Conservation (phyloP, 1,140 invertebrate genomes). For the Helicoverpa armigera region DNA sequence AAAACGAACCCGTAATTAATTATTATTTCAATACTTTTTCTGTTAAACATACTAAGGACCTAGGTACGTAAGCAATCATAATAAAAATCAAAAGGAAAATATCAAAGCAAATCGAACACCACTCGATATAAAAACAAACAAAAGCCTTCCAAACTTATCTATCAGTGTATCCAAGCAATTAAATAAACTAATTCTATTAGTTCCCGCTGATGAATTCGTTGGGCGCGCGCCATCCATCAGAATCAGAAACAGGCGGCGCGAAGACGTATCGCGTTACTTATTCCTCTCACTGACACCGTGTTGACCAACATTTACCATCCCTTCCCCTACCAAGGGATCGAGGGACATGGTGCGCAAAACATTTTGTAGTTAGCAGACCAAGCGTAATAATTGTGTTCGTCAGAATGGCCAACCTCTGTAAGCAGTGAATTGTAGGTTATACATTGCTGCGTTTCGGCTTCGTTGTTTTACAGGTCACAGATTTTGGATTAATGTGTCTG, state of each 20-base stretch:
- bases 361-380: not conserved
- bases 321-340: not conserved
- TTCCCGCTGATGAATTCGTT: constrained; percentile 50
- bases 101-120: not conserved
- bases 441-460: no score
- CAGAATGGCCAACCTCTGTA: not conserved
- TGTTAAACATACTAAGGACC: not conserved
- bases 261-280: constrained; percentile 60
- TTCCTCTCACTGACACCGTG: constrained; percentile 42
- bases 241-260: constrained; percentile 59
- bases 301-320: constrained; percentile 30
- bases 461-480: no score
- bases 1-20: no score
- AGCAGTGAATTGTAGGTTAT: no score
- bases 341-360: not conserved
- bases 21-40: not conserved
- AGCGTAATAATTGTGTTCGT: not conserved
- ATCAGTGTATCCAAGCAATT: constrained; percentile 15
- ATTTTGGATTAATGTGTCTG: no score
- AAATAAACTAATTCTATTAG: constrained; percentile 49
- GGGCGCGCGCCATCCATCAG: constrained; percentile 55
- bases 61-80: no score
- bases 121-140: constrained; percentile 3
- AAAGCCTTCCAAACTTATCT: constrained; percentile 8
- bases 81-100: not conserved